These are phyloP conservation scores for Onychorhynchus coronatus DNA, from an alignment of 2,113 vertebrate genomes.

Conservation along the genomic window DNA sequence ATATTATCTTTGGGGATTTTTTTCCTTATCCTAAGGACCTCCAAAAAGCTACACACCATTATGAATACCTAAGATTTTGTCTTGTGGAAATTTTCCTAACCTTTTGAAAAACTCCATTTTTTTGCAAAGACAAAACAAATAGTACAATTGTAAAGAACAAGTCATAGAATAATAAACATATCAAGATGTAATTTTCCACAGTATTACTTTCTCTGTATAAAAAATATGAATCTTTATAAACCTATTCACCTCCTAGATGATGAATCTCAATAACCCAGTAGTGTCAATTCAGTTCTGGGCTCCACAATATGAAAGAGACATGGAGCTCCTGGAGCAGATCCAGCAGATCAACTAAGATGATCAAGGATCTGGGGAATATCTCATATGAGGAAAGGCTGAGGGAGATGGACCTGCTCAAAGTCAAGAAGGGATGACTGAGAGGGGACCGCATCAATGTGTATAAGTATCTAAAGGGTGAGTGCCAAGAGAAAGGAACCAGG, in stretches of 20 bases:
- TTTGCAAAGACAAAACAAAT: neutral
- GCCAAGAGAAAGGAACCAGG: neutral
- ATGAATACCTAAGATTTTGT: neutral
- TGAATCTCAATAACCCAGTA: neutral
- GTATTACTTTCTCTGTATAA: neutral
- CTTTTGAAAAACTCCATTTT: neutral
- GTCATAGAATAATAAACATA: neutral
- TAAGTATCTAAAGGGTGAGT: accelerated
- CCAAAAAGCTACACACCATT: neutral
- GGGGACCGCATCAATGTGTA: no score
- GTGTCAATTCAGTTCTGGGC: neutral
- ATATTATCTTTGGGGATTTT: neutral
- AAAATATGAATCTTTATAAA: neutral
- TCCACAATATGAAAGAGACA: neutral
- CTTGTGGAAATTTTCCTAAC: neutral
- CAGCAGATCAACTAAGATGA: neutral
- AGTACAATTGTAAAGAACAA: neutral
- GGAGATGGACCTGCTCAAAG: neutral
- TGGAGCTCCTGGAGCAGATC: neutral
- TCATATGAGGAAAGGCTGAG: neutral
- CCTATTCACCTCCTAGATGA: neutral
- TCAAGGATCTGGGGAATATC: neutral
- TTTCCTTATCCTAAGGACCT: neutral
- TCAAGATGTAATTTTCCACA: neutral
- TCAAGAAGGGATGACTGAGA: neutral